Conservation (phyloP, 30 jellyfish, hydroid and myxozoan species). For the Hydra vulgaris region DNA sequence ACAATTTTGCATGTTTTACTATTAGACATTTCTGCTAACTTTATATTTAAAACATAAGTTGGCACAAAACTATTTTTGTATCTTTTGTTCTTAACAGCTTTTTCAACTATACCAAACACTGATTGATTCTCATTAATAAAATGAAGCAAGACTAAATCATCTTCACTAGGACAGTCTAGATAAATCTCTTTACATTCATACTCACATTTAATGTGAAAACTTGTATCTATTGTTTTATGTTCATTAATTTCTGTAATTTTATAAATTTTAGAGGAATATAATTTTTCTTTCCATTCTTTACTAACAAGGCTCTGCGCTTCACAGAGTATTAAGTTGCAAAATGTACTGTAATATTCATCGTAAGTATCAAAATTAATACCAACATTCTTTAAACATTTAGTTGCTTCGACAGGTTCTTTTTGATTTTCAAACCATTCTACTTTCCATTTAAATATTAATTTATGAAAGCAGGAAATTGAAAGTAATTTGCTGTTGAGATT, state of each 20-base stretch:
- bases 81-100: too few relatives aligned
- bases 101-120: constrained; percentile 62
- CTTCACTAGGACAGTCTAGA: constrained; percentile 27
- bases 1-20: not conserved
- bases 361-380: constrained; percentile 32
- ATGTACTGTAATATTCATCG: constrained; percentile 39
- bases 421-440: constrained; percentile 46
- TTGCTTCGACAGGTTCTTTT: constrained; percentile 30
- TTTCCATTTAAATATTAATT: constrained; percentile 40
- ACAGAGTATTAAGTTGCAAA: constrained; percentile 63
- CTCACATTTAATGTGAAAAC: constrained; percentile 30
- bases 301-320: constrained; percentile 59
- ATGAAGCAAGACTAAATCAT: constrained; percentile 46
- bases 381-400: constrained; percentile 27
- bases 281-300: constrained; percentile 39
- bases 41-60: not conserved
- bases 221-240: constrained; percentile 6
- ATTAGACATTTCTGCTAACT: not conserved
- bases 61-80: constrained; percentile 24
- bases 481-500: constrained; percentile 24
- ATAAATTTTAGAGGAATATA: constrained; percentile 7
- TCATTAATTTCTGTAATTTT: constrained; percentile 31
- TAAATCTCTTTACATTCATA: constrained; percentile 11
- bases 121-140: constrained; percentile 24
- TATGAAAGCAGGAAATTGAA: constrained; percentile 24